Evolutionary conservation across 2,113 vertebrate species (phyloP).

Genomic region (Cyphomyrus plagiostoma): DNA sequence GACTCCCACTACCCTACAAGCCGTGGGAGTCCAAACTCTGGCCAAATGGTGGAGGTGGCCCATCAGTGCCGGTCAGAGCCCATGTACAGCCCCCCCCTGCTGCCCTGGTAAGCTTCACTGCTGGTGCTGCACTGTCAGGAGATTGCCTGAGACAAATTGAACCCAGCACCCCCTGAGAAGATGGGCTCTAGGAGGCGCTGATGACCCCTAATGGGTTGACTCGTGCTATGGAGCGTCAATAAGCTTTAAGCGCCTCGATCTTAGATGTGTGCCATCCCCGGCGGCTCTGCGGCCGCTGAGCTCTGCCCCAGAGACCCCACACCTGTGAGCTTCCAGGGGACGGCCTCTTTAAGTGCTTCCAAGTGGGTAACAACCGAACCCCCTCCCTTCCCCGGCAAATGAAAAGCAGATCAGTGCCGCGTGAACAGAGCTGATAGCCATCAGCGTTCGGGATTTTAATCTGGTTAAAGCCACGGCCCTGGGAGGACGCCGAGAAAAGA

Average conservation of each 20-base stretch:
- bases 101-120: neutral
- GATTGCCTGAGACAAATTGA: neutral
- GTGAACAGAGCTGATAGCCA: slow-evolving; percentile 67
- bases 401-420: slow-evolving; percentile 66
- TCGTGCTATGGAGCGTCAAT: neutral
- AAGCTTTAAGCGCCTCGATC: neutral
- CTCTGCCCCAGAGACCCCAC: slow-evolving; percentile 30
- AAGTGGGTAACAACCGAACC: slow-evolving; percentile 62
- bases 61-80: neutral
- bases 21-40: neutral
- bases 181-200: neutral
- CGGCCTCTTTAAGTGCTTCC: slow-evolving; percentile 60
- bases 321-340: slow-evolving; percentile 60
- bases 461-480: slow-evolving; percentile 67
- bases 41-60: neutral
- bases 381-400: slow-evolving; percentile 60
- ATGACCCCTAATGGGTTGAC: neutral
- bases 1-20: neutral
- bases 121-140: neutral
- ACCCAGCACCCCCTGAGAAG: neutral
- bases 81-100: neutral
- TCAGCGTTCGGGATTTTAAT: slow-evolving; percentile 64
- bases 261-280: neutral
- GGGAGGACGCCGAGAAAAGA: slow-evolving; percentile 38
- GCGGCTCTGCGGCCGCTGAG: neutral